A percentile compares a stretch with the other conserved stretches of the same genome.
These are phyloP conservation scores for Drosophila virilis DNA, from an alignment of 1,140 invertebrate genomes.

Conservation along the genomic window DNA sequence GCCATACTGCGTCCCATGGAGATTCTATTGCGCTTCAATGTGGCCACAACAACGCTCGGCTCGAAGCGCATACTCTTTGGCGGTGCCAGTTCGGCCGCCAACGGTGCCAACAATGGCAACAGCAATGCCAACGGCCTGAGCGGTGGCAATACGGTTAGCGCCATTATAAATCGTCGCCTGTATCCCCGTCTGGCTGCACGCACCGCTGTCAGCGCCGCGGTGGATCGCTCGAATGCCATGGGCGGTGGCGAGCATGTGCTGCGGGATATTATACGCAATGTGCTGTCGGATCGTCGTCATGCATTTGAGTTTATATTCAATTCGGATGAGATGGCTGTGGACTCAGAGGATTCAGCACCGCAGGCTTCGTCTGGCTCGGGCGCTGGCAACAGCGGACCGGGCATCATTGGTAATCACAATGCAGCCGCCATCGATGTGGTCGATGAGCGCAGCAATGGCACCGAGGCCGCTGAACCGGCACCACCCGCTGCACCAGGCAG, in stretches of 20 bases:
- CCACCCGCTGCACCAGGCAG: slow-evolving; percentile 50
- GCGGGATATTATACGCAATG: slow-evolving; percentile 74
- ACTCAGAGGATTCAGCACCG: slow-evolving; percentile 56
- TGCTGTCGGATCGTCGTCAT: slow-evolving; percentile 73
- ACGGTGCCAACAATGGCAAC: slow-evolving; percentile 16
- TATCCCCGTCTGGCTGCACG: slow-evolving; percentile 69
- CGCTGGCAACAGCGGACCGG: slow-evolving; percentile 32
- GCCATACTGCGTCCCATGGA: slow-evolving; percentile 93
- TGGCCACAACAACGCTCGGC: slow-evolving; percentile 85
- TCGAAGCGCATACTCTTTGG: slow-evolving; percentile 75
- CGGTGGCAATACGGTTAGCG: slow-evolving; percentile 48
- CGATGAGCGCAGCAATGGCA: slow-evolving; percentile 84
- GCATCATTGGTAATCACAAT: slow-evolving; percentile 24
- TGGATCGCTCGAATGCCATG: slow-evolving; percentile 57
- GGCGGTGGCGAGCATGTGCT: slow-evolving; percentile 73
- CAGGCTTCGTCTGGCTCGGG: slow-evolving; percentile 5
- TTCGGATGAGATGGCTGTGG: slow-evolving; percentile 74
- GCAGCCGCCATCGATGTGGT: slow-evolving; percentile 84
- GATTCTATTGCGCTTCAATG: slow-evolving; percentile 91
- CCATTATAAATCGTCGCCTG: slow-evolving; percentile 66
- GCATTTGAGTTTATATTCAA: slow-evolving; percentile 79
- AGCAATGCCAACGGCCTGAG: slow-evolving; percentile 28
- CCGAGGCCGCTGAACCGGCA: slow-evolving; percentile 61
- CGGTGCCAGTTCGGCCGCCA: slow-evolving; percentile 18
- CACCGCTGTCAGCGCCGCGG: slow-evolving; percentile 28